Base-by-base conservation (phyloP, 37 sponge, comb jelly and placozoan species). In the Oopsacas minuta region DNA sequence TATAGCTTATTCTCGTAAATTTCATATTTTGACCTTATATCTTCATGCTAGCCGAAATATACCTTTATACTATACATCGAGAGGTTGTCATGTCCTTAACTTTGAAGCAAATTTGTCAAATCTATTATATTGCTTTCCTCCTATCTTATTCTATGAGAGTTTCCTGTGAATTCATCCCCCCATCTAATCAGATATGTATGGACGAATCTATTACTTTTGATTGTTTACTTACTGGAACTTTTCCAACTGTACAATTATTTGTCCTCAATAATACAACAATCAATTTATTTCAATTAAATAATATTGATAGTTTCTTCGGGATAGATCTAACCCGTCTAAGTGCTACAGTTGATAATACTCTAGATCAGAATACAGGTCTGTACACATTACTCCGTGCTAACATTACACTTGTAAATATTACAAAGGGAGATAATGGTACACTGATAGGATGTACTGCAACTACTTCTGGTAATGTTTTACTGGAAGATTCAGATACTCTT, bases 311-410 rank as follows among this genome's bases (percentile, higher is more conserved):
- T 42, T 42, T 32, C 28, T 10, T 25, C 17, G 75, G 75, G 28
- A 3, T 61, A 3, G 75, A 61, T n/a, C 30, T 61, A 34, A 32
- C 75, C 75, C 75, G 75, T 25, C 22, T 61, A 5, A 61, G 75
- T 61, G 75, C 75, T 25, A 61, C 75, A 61, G 75, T 61, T 61
- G 30, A 61, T 61, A 61, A 61, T 61, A 61, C 75, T n/a, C 75
- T 25, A 20, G 28, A 25, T 25, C 75, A 25, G 28, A 61, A 61
- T n/a, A 12, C 7, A 7, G 30, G 20, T 12, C 5, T 61, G 22
- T 61, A 25, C 28, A 61, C 28, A 32, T 5, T 3, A 32, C 75
- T 61, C 75, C 20, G 75, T 25, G 20, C 75, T n/a, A 61, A 10
- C 75, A 61, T 61, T 61, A 61, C 75, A 32, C 75, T 61, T 12